A percentile compares a stretch with the other conserved stretches of the same genome.
Evolutionary conservation across 1,140 invertebrate species (phyloP).

Genomic region (Drosophila azteca): DNA sequence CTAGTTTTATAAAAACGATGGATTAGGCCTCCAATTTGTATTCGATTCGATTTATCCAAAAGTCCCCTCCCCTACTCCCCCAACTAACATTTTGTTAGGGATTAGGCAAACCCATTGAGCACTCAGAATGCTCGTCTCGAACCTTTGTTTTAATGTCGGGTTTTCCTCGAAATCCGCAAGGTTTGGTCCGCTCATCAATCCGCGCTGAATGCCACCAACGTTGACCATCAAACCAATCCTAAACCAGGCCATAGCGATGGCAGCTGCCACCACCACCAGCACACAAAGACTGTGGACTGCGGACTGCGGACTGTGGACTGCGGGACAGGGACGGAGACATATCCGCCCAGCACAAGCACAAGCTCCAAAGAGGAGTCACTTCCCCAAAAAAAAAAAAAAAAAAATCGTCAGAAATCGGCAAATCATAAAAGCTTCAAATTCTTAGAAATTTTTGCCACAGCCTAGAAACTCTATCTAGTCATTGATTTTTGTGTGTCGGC

Average conservation of each 20-base stretch:
- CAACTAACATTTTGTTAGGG: constrained; percentile 11
- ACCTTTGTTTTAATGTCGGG: constrained; percentile 40
- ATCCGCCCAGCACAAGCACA: constrained; percentile 54
- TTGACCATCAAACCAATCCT: constrained; percentile 27
- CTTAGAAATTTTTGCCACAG: constrained; percentile 65
- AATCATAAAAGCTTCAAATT: constrained; percentile 73
- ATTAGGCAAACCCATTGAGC: constrained; percentile 45
- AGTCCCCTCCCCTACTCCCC: not conserved
- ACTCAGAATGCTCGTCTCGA: constrained; percentile 25
- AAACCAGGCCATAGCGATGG: constrained; percentile 21
- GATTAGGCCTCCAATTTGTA: too few relatives aligned
- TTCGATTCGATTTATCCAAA: too few relatives aligned
- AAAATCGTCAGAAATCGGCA: constrained; percentile 46
- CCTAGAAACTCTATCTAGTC: constrained; percentile 81
- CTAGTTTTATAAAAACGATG: too few relatives aligned
- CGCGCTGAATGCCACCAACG: constrained; percentile 63
- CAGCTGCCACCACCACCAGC: constrained; percentile 59
- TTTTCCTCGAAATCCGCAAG: constrained; percentile 50
- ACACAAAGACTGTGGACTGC: not conserved
- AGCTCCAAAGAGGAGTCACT: constrained; percentile 27
- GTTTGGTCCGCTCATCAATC: constrained; percentile 37
- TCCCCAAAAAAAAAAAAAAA: constrained; percentile 40
- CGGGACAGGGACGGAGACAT: constrained; percentile 12
- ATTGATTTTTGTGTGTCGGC: constrained; percentile 66
- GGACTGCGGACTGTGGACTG: too few relatives aligned